Evolutionary conservation across 2,888 invertebrate species (phyloP), one percentile per base, ranked within the genome.

Genomic region (Lydus trimaculatus): DNA sequence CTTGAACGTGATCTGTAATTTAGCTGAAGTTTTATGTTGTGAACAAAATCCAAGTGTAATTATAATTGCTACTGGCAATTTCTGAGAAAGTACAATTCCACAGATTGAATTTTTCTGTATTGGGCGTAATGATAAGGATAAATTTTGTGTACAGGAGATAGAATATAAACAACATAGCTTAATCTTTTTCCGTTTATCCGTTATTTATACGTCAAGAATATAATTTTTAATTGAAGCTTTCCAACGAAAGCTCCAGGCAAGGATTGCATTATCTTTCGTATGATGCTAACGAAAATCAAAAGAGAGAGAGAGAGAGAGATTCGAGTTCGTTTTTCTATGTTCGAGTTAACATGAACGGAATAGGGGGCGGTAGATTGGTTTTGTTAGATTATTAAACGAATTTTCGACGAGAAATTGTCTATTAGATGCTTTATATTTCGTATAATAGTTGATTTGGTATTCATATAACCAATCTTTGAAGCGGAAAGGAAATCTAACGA

Each of bases 1-100:
- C 36, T 59, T 64, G 67, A 61, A 70, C 70, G 64, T 70, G 67
- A 64, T 70, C 70, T 70, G 70, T 66, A 70, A 66, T 70, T 70
- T 64, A 39, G 64, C 17, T 56, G 23, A 66, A 58, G 58, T 61
- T 59, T 65, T 67, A 62, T 58, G 31, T 52, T 9, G 23, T 11
- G 23, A 23, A 52, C 52, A 11, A 23, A 52, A 23, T 52, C 52
- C 52, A 52, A 52, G 3, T 52, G 52, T 52, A 52, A 52, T 52
- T 25, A 52, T 52, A 52, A 52, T 52, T 52, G 52, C 15, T 23
- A 25, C 23, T 25, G 52, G 52, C 48, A 20, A 17, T 48, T 48
- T 20, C 48, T 48, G 2, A 48, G 20, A 20, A 20, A 48, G 20
- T 48, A 9, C 0, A 48, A 48, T 48, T 48, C 9, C 48, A n/a